Conservation (phyloP, 2,797 vertebrate genomes). For the Epinephelus awoara region DNA sequence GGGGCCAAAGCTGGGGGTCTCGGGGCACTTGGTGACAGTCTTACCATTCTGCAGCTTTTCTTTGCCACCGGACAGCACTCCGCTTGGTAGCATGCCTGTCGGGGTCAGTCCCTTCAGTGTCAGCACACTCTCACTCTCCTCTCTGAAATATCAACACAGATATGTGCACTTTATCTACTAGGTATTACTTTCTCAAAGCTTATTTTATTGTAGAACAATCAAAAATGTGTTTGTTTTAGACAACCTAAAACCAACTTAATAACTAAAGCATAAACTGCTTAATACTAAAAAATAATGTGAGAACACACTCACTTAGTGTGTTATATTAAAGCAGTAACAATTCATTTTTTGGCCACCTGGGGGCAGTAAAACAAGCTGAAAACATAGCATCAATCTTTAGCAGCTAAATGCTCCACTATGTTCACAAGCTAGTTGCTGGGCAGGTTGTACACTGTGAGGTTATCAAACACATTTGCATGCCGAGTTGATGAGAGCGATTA, state of each 20-base stretch:
- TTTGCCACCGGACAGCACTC: slow-evolving; percentile 97
- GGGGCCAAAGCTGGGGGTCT: slow-evolving; percentile 35
- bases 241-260: background rate
- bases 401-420: too few species aligned
- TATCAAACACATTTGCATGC: too few species aligned
- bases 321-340: too few species aligned
- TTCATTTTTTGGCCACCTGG: too few species aligned
- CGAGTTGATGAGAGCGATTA: too few species aligned
- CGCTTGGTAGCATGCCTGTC: slow-evolving; percentile 98
- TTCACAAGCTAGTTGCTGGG: too few species aligned
- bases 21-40: slow-evolving; percentile 61
- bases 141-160: slow-evolving; percentile 82
- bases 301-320: too few species aligned
- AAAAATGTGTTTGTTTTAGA: background rate
- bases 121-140: slow-evolving; percentile 99
- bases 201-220: background rate
- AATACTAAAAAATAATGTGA: too few species aligned
- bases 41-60: slow-evolving; percentile 99
- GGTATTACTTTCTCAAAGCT: background rate
- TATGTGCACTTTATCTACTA: background rate
- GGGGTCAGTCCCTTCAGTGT: slow-evolving; percentile 98
- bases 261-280: too few species aligned
- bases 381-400: too few species aligned
- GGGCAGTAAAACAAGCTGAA: too few species aligned
- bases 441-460: too few species aligned